Evolutionary conservation across 2,888 invertebrate species (phyloP).

Genomic region (Seira ritae): DNA sequence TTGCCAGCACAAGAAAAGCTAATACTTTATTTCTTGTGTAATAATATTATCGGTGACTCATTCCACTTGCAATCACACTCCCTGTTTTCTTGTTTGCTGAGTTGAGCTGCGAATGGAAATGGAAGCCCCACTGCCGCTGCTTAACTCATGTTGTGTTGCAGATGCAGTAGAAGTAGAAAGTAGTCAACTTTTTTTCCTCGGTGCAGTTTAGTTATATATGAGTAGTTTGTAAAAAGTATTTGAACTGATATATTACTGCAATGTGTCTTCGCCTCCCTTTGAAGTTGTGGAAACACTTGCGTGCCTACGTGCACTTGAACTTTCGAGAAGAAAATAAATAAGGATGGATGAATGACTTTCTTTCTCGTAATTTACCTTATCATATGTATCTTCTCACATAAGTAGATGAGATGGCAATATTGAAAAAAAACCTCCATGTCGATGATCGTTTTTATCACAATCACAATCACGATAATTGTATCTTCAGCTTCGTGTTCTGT

Average conservation of each 20-base stretch:
- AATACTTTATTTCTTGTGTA: background rate
- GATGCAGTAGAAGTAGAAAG: background rate
- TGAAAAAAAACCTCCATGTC: too few relatives aligned
- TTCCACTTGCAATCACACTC: background rate
- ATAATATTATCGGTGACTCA: slow-evolving; percentile 40
- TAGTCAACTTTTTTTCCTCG: slow-evolving; percentile 18
- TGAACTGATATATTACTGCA: background rate
- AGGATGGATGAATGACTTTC: slow-evolving; percentile 34
- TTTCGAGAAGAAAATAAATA: slow-evolving; percentile 26
- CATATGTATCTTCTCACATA: too few relatives aligned
- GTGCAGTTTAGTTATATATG: background rate
- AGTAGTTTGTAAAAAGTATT: slow-evolving; percentile 21
- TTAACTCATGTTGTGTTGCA: slow-evolving; percentile 17
- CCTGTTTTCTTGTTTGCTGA: background rate
- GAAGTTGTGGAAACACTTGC: background rate
- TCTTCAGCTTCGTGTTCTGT: too few relatives aligned
- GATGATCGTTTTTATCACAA: too few relatives aligned
- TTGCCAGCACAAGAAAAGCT: background rate
- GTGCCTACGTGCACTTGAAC: background rate
- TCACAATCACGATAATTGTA: too few relatives aligned
- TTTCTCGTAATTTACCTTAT: background rate
- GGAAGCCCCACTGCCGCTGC: too few relatives aligned
- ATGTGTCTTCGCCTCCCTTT: background rate
- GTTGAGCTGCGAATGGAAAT: too few relatives aligned
- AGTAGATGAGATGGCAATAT: too few relatives aligned